Evolutionary conservation across 64 coral and sea anemone species (phyloP), one percentile per base, ranked within the genome.

Genomic region (Actinia tenebrosa): DNA sequence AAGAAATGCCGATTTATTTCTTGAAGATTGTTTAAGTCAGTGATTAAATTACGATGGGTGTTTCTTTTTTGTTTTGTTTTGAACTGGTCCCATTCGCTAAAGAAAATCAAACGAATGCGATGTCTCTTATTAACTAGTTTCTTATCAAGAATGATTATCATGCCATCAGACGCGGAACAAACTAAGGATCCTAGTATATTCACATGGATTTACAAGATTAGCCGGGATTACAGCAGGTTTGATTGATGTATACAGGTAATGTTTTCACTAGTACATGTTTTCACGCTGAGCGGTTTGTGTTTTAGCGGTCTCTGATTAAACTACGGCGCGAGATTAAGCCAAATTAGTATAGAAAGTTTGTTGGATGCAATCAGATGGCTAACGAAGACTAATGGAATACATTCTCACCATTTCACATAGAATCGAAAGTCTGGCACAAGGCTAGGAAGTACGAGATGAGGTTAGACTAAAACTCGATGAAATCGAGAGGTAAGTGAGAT

Each of bases 141-240:
- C 23, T 42, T 13, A 75, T 75, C 25, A 1, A 42, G 13, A 75
- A 75, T 75, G 9, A 30, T 42, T 10, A 26, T 75, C n/a, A 75
- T 37, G 2, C 26, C 15, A 42, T 75, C n/a, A 42, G 5, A 26
- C 27, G 9, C 25, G n/a, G 69, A 75, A 75, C 11, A 14, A 30
- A 75, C 69, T 15, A 75, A 75, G 13, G 20, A n/a, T 25, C 0
- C 9, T 10, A 13, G 11, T 75, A 42, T 42, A 30, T 75, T 14
- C 69, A 30, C 69, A 75, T 69, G 64, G 64, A 69, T 69, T 61
- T 69, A 20, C 22, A 14, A 75, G 69, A 75, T 75, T 75, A 75
- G 69, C 69, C 14, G 11, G 69, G 69, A 75, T 75, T 16, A 75
- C 3, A 25, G 23, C 13, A 3, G 9, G 69, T 43, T 42, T 75